Percentiles rank a stretch among this genome's conserved stretches.
phyloP scores from a whole-genome alignment of 2,113 vertebrate species.

The Ammodytes dubius region DNA sequence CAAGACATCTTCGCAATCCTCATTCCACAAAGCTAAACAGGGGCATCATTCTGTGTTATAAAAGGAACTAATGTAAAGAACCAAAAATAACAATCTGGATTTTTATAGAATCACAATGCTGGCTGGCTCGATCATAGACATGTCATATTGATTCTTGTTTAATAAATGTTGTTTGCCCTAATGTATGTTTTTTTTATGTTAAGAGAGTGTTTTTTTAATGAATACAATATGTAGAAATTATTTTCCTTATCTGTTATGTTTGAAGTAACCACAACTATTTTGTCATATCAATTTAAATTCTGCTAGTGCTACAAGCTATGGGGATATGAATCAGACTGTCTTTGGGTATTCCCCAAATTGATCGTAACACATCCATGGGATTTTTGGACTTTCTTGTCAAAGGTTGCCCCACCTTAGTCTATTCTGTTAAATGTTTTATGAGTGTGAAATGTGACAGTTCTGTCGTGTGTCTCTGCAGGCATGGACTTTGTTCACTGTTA shows the following conservation, averaged over 20 bases:
- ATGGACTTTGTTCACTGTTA: too few relatives aligned
- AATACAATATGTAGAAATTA: background rate
- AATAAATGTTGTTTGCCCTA: background rate
- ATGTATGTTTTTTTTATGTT: background rate
- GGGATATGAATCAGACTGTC: too few relatives aligned
- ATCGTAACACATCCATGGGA: too few relatives aligned
- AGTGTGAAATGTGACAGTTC: too few relatives aligned
- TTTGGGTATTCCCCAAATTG: too few relatives aligned
- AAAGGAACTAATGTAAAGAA: constrained; percentile 2
- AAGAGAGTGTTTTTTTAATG: background rate
- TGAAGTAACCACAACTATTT: too few relatives aligned
- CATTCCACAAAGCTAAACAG: background rate
- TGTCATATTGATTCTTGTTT: background rate
- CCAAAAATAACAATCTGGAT: background rate
- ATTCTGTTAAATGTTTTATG: too few relatives aligned
- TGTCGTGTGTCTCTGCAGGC: too few relatives aligned
- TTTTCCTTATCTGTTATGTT: background rate
- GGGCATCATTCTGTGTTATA: constrained; percentile 1
- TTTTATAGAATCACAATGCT: background rate
- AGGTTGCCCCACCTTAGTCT: too few relatives aligned
- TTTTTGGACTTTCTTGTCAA: too few relatives aligned
- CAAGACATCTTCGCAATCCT: background rate
- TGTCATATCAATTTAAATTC: too few relatives aligned
- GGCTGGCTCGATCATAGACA: background rate
- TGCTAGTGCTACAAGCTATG: too few relatives aligned